A percentile compares a stretch with the other conserved stretches of the same genome.
phyloP scores from a whole-genome alignment of 2,113 vertebrate species.

The Dipodomys stephensi region DNA sequence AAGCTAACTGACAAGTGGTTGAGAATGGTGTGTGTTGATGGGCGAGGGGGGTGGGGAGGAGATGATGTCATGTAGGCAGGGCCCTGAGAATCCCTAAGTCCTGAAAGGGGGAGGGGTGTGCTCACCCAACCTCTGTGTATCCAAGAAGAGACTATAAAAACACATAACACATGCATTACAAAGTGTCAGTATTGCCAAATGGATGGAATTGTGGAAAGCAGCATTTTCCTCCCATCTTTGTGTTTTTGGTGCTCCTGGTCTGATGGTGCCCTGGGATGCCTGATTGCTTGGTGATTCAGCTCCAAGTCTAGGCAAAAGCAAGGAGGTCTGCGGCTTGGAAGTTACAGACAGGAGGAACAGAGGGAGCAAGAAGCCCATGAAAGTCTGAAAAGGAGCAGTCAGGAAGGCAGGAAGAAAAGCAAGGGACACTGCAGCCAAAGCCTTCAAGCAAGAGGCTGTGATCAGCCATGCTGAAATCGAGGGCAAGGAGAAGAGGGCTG shows the following conservation, averaged over 20 bases:
- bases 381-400: background rate
- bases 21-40: too few relatives aligned
- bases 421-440: background rate
- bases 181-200: background rate
- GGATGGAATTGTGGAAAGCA: background rate
- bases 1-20: background rate
- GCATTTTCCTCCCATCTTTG: background rate
- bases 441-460: background rate
- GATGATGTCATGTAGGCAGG: background rate
- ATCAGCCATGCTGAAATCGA: background rate
- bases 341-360: too few relatives aligned
- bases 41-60: background rate
- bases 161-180: background rate
- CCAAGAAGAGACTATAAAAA: background rate
- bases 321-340: background rate
- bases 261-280: background rate
- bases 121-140: rapidly evolving
- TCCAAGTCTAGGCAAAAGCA: background rate
- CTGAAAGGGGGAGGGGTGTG: background rate
- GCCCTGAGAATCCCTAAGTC: background rate
- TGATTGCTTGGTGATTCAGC: background rate
- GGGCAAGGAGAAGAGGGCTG: background rate
- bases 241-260: background rate
- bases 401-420: background rate
- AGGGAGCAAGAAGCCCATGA: background rate